phyloP scores from a whole-genome alignment of 2,888 invertebrate species.

The Drosophila mimica region DNA sequence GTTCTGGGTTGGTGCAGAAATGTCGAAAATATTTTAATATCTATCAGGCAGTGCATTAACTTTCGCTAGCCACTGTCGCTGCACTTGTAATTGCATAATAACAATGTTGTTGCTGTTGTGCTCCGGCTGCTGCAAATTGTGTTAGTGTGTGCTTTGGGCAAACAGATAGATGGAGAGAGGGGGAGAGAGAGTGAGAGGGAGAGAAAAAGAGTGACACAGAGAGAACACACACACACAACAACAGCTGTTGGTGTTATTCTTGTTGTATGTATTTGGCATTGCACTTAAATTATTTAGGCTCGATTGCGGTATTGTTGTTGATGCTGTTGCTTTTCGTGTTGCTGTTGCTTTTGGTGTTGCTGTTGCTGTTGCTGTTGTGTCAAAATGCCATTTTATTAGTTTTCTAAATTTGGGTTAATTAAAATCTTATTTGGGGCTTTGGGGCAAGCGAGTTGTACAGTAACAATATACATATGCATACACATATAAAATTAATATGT shows the following conservation, averaged over 20 bases:
- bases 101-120: slow-evolving; percentile 60
- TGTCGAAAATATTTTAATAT: slow-evolving; percentile 72
- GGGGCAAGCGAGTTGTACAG: slow-evolving; percentile 10
- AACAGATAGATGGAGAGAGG: slow-evolving; percentile 7
- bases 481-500: background rate
- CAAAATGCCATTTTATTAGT: slow-evolving; percentile 72
- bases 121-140: slow-evolving; percentile 44
- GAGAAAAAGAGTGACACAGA: background rate
- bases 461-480: background rate
- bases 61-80: slow-evolving; percentile 53
- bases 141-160: slow-evolving; percentile 27
- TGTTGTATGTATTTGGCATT: slow-evolving; percentile 21
- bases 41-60: slow-evolving; percentile 70
- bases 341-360: no score
- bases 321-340: slow-evolving; percentile 21
- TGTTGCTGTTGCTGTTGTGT: slow-evolving; percentile 23
- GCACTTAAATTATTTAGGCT: slow-evolving; percentile 62
- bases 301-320: slow-evolving; percentile 18
- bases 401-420: slow-evolving; percentile 77
- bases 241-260: slow-evolving; percentile 6
- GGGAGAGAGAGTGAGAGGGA: background rate
- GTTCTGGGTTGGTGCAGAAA: slow-evolving; percentile 6
- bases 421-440: slow-evolving; percentile 72
- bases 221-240: background rate
- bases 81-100: slow-evolving; percentile 76